phyloP scores from a whole-genome alignment of 2,888 invertebrate genomes.

The Drosophila melanocephala region DNA sequence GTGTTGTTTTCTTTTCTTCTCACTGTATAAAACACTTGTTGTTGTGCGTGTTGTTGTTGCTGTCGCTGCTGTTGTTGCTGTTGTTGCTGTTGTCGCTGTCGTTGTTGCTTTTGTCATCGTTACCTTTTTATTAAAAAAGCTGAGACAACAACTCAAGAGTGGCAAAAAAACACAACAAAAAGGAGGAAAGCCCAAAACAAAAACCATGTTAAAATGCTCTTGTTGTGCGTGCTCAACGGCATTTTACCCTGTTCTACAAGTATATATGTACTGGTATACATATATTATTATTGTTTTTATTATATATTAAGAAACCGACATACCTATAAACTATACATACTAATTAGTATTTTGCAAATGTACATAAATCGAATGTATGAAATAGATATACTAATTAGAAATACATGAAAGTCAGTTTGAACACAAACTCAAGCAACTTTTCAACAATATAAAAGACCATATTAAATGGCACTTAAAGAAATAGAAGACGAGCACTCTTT shows the following conservation, averaged over 20 bases:
- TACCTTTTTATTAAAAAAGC: conserved; percentile 64
- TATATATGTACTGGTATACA: background rate
- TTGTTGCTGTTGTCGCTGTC: background rate
- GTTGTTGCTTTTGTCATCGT: conserved; percentile 46
- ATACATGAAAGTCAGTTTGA: background rate
- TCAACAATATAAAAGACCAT: background rate
- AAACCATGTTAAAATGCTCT: background rate
- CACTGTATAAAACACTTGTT: conserved; percentile 49
- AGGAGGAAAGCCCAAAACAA: conserved; percentile 4
- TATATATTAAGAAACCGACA: background rate
- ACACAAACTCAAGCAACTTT: background rate
- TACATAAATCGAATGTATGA: background rate
- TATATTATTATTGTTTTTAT: too few relatives aligned
- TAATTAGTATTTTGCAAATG: background rate
- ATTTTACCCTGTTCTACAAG: conserved; percentile 13
- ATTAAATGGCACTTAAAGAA: background rate
- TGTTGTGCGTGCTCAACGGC: background rate
- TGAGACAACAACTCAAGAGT: conserved; percentile 41
- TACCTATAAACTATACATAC: background rate
- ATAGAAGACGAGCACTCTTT: background rate
- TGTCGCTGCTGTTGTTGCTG: conserved; percentile 23
- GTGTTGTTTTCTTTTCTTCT: conserved; percentile 12
- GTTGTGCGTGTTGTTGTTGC: conserved; percentile 32
- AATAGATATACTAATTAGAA: background rate
- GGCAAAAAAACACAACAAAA: conserved; percentile 20